A percentile compares a stretch with the other conserved stretches of the same genome.
These are phyloP conservation scores for Trachemys scripta DNA, from an alignment of 2,113 vertebrate species.

Conservation along the genomic window DNA sequence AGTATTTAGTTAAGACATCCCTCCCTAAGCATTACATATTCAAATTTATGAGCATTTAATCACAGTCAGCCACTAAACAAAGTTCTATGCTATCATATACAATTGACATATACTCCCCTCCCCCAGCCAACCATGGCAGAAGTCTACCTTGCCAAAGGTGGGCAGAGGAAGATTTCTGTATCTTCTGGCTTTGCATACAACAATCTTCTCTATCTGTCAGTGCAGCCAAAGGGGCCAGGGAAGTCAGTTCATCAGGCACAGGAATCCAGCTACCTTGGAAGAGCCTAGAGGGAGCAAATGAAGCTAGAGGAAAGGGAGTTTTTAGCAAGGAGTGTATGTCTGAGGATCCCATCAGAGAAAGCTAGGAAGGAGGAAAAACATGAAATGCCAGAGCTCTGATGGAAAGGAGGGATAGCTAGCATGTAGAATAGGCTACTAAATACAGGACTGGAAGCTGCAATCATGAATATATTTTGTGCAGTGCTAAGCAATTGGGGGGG, in stretches of 20 bases:
- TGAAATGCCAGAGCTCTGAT: background rate
- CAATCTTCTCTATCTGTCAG: fast-evolving
- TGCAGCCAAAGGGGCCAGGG: background rate
- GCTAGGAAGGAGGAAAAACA: background rate
- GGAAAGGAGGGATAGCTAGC: background rate
- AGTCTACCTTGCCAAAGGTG: background rate
- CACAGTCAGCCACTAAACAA: background rate
- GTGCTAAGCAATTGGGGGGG: background rate
- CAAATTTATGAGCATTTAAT: no score
- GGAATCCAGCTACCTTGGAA: background rate
- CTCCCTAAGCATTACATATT: no score
- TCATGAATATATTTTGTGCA: background rate
- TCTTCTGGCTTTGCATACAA: background rate
- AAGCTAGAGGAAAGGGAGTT: background rate
- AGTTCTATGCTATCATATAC: no score
- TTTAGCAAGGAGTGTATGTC: background rate
- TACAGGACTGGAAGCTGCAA: background rate
- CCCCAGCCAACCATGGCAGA: background rate
- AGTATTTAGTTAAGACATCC: no score
- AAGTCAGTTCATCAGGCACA: fast-evolving
- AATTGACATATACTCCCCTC: background rate
- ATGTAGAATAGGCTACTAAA: background rate
- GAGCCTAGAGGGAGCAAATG: background rate
- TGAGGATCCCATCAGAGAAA: background rate
- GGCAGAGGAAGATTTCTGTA: background rate